These are phyloP conservation scores for Sphenopsis melanotis DNA, from an alignment of 2,797 vertebrate species.

Conservation along the genomic window DNA sequence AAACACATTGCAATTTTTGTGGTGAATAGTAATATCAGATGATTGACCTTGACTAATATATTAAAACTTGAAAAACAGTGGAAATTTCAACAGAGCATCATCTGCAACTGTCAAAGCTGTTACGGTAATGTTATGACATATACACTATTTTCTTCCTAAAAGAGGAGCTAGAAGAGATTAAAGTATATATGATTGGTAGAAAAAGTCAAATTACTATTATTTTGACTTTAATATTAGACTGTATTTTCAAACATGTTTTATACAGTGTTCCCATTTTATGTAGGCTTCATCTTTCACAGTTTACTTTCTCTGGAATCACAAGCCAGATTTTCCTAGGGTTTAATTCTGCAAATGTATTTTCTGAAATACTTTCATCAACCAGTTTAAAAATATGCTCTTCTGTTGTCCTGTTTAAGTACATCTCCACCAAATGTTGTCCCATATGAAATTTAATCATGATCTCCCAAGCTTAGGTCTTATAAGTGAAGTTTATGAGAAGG, in stretches of 20 bases:
- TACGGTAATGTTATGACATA: not conserved
- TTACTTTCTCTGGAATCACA: not conserved
- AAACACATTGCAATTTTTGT: constrained; percentile 28
- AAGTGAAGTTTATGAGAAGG: not conserved
- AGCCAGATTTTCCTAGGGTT: not conserved
- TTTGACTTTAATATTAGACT: not conserved
- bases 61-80: constrained; percentile 28
- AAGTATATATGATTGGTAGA: not conserved
- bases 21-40: constrained; percentile 16
- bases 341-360: not conserved
- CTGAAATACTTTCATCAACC: not conserved
- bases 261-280: not conserved
- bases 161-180: constrained; percentile 22
- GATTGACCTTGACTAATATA: constrained; percentile 37
- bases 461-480: not conserved
- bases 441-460: not conserved
- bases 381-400: not conserved
- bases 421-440: not conserved
- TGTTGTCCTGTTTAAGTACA: not conserved
- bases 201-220: constrained; percentile 37
- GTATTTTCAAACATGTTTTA: not conserved
- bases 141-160: not conserved
- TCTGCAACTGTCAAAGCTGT: constrained; percentile 21
- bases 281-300: not conserved
- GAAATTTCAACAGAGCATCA: constrained; percentile 27